Conservation (phyloP, 2,888 invertebrate genomes). For the Nebria salina region DNA sequence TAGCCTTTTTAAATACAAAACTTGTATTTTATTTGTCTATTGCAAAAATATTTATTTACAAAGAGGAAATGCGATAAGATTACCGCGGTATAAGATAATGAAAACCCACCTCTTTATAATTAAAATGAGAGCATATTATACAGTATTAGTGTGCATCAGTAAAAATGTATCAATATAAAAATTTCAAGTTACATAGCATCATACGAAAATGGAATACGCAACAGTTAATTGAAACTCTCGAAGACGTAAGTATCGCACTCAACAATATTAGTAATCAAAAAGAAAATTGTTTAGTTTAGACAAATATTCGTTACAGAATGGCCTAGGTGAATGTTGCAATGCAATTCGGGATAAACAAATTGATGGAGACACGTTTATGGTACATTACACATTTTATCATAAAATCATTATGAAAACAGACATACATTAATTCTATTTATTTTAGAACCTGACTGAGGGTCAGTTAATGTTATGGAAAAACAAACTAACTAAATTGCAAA, state of each 20-base stretch:
- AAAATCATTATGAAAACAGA: constrained; percentile 14
- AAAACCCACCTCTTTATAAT: constrained; percentile 20
- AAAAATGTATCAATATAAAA: constrained; percentile 24
- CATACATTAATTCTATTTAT: constrained; percentile 4
- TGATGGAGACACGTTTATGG: constrained; percentile 49
- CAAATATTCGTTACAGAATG: constrained; percentile 46
- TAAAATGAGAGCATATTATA: constrained; percentile 23
- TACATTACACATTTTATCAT: constrained; percentile 32
- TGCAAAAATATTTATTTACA: background rate
- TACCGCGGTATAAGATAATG: constrained; percentile 33
- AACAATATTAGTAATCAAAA: background rate
- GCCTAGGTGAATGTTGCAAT: constrained; percentile 44
- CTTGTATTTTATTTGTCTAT: background rate
- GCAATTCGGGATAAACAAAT: constrained; percentile 44
- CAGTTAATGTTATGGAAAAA: constrained; percentile 48
- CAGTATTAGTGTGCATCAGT: background rate
- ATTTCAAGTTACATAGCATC: constrained; percentile 27
- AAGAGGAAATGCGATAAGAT: background rate
- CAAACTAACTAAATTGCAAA: constrained; percentile 35
- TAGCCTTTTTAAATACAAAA: background rate
- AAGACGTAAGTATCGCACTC: constrained; percentile 43
- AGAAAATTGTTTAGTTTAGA: background rate
- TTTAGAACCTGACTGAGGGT: constrained; percentile 49
- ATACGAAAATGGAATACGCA: constrained; percentile 46
- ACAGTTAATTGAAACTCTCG: constrained; percentile 48